Evolutionary conservation across 2,888 invertebrate species (phyloP), one percentile per base, ranked within the genome.

Genomic region (Drosophila nigritarsus): DNA sequence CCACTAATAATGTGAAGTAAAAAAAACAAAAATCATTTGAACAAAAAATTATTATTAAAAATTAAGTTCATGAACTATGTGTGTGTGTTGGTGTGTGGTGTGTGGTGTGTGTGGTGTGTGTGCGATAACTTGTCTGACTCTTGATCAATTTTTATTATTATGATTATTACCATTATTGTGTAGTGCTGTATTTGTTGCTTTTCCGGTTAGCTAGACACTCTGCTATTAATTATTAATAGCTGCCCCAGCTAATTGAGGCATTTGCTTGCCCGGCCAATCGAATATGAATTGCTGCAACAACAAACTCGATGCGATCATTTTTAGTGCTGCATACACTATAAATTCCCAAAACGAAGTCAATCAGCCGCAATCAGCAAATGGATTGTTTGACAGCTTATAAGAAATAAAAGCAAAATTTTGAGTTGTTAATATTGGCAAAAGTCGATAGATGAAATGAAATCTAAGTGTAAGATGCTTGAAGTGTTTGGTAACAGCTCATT

Each of bases 121-220:
- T 55, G 66, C 61, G 77, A 75, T 76, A 72, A 75, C 75, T 73
- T 77, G 78, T 58, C 65, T 74, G 80, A 78, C 70, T 84, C 78
- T 78, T 86, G 85, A 88, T 88, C 88, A 85, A 83, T 85, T 85
- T 88, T 83, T 86, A 86, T 85, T 88, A 86, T 86, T 77, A 87
- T 88, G 75, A 78, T 78, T 81, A 86, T 81, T 81, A 71, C 56
- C 68, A 68, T 75, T 80, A 82, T 78, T 65, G 54, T 70, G 58
- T 24, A 55, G 38, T 49, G 75, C 73, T 69, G 48, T 71, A 55
- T 38, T 68, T 79, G 77, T 80, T 79, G 79, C 63, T 75, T 80
- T 80, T 80, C 80, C 79, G 79, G 79, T 80, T 76, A 69, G 79
- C 66, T 78, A 78, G 78, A 66, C 63, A 48, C 61, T 64, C 65